Conservation (phyloP, 1,140 invertebrate species). For the Ceratosolen fusciceps region DNA sequence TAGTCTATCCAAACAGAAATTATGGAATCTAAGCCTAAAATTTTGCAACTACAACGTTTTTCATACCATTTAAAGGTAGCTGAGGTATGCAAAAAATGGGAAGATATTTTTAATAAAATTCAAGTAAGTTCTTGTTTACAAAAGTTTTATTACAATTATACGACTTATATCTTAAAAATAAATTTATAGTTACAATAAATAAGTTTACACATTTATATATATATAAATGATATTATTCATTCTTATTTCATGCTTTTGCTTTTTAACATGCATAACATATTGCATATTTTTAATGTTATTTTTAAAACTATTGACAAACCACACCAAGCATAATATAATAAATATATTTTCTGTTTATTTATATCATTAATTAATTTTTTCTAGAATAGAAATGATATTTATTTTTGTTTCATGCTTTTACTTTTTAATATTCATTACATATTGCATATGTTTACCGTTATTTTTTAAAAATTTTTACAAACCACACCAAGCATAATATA, state of each 20-base stretch:
- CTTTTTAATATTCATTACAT: slow-evolving; percentile 54
- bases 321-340: slow-evolving; percentile 25
- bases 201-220: not conserved
- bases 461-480: slow-evolving; percentile 33
- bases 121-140: slow-evolving; percentile 61
- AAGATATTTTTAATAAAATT: slow-evolving; percentile 64
- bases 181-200: too few relatives aligned
- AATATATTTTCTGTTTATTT: slow-evolving; percentile 8
- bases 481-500: slow-evolving; percentile 31
- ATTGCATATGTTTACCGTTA: slow-evolving; percentile 50
- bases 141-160: not conserved
- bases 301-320: slow-evolving; percentile 36
- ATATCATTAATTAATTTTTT: not conserved
- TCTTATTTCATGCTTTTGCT: slow-evolving; percentile 39
- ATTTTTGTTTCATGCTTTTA: slow-evolving; percentile 40
- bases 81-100: slow-evolving; percentile 66
- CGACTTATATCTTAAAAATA: slow-evolving; percentile 30
- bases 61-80: slow-evolving; percentile 67
- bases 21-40: slow-evolving; percentile 65
- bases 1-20: slow-evolving; percentile 68
- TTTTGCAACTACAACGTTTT: slow-evolving; percentile 65
- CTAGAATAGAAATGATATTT: slow-evolving; percentile 22
- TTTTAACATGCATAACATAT: slow-evolving; percentile 56
- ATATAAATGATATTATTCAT: slow-evolving; percentile 26
- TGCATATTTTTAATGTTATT: slow-evolving; percentile 42